Base-by-base conservation (phyloP, 2,888 invertebrate genomes). In the Psylliodes chrysocephalus region DNA sequence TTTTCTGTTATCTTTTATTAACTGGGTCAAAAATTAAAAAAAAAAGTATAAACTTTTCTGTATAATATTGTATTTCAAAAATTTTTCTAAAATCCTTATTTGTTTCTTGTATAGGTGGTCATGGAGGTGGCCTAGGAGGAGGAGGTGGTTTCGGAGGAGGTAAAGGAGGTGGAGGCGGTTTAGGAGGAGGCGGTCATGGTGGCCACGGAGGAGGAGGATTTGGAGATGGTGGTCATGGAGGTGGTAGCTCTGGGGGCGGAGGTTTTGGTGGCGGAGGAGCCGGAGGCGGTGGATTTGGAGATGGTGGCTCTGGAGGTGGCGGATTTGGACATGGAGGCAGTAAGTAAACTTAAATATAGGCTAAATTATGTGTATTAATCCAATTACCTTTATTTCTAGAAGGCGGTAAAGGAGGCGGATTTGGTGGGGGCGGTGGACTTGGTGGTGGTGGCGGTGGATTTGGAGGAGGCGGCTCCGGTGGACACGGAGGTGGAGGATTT, bases 91-190 rank as follows among this genome's bases (percentile, higher is more conserved):
- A n/a, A n/a, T n/a, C n/a, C n/a, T n/a, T n/a, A n/a, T 40, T 4
- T 40, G 7, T 10, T 18, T 28, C 7, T 30, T 51, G 12, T 22
- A 40, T 35, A 28, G 60, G 60, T 46, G 30, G 44, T 12, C 10
- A 44, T 19, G 30, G 30, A 33, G 57, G 47, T 79, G 66, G 63
- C 19, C 22, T 60, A 40, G 60, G 64, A 3, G 65, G 66, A 22
- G 53, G 61, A 15, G 64, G 59, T 22, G 52, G 52, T n/a, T 62
- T 60, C 7, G 49, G 62, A 12, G 60, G 60, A 7, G 62, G 67
- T 17, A 53, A 60, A 25, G 52, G 52, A 28, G 28, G 56, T 12
- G 22, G 42, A 33, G 56, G 54, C 6, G 54, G 42, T 4, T 7
- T 18, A 1, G 28, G 17, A 30, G 56, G 46, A 12, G 46, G 46